phyloP scores from a whole-genome alignment of 1,140 invertebrate species.

The Melipona quadrifasciata region DNA sequence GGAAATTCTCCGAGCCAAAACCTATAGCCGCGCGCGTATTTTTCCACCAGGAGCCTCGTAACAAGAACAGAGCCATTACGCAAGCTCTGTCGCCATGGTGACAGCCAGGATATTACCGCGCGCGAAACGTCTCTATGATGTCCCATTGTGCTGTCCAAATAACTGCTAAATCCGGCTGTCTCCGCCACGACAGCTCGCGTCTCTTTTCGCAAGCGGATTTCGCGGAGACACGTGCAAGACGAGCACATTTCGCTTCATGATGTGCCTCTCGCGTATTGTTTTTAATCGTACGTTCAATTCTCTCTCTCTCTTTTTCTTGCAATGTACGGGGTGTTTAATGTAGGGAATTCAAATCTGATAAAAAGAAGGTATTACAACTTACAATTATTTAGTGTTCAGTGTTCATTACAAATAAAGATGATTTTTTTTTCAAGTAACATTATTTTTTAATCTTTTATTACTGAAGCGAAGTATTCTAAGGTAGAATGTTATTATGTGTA shows the following conservation, averaged over 20 bases:
- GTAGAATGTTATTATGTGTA: too few species aligned
- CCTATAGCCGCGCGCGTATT: background rate
- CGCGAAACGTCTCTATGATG: slow-evolving; percentile 32
- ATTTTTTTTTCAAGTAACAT: too few species aligned
- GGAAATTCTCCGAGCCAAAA: background rate
- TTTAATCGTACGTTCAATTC: background rate
- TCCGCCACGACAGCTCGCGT: slow-evolving; percentile 13
- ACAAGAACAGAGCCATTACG: slow-evolving; percentile 24
- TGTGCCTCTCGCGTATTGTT: background rate
- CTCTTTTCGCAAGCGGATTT: slow-evolving; percentile 15
- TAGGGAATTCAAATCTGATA: too few species aligned
- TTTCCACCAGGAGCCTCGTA: background rate
- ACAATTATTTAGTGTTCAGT: too few species aligned
- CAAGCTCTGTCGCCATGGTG: slow-evolving; percentile 22
- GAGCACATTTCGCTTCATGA: background rate
- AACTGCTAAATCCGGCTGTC: slow-evolving; percentile 29
- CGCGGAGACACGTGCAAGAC: background rate
- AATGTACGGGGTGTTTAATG: too few species aligned
- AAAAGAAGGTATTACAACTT: too few species aligned
- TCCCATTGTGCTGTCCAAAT: slow-evolving; percentile 28
- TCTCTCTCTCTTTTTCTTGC: background rate
- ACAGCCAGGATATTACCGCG: slow-evolving; percentile 27
- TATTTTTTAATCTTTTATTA: too few species aligned
- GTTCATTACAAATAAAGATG: too few species aligned
- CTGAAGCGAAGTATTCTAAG: too few species aligned